A percentile compares a stretch with the other conserved stretches of the same genome.
phyloP scores from a whole-genome alignment of 1,140 invertebrate species.

The Chrysoperla carnea region DNA sequence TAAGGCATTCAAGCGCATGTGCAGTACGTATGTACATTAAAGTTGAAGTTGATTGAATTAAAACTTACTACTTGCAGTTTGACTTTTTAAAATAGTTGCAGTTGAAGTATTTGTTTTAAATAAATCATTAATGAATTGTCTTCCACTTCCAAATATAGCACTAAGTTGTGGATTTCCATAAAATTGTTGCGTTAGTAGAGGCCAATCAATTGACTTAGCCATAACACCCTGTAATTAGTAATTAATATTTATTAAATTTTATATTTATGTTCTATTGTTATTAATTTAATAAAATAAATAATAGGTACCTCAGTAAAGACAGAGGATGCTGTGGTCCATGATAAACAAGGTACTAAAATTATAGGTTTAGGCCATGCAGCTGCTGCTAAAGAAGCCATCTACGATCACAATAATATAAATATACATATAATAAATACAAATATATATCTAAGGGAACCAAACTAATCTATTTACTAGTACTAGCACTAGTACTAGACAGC shows the following conservation, averaged over 20 bases:
- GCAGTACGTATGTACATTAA: too few species aligned
- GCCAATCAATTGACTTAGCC: conserved; percentile 89
- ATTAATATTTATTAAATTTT: background rate
- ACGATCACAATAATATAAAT: conserved; percentile 13
- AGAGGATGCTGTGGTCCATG: conserved; percentile 90
- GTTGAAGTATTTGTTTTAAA: too few species aligned
- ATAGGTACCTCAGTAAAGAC: conserved; percentile 76
- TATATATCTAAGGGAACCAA: background rate
- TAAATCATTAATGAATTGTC: too few species aligned
- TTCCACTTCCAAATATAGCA: too few species aligned
- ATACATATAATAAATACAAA: background rate
- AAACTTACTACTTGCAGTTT: too few species aligned
- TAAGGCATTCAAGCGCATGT: too few species aligned
- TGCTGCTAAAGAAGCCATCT: conserved; percentile 95
- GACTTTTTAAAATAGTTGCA: too few species aligned
- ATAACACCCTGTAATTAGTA: conserved; percentile 60
- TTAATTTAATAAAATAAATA: background rate
- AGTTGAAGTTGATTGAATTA: too few species aligned
- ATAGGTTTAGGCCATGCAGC: conserved; percentile 89
- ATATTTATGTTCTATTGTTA: background rate
- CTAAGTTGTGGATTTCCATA: conserved; percentile 10
- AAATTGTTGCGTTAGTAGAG: conserved; percentile 76
- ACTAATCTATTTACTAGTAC: background rate
- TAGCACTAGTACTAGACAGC: background rate
- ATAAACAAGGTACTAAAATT: conserved; percentile 83